Base-by-base conservation (phyloP, 2,888 invertebrate genomes). In the Unio pictorum region DNA sequence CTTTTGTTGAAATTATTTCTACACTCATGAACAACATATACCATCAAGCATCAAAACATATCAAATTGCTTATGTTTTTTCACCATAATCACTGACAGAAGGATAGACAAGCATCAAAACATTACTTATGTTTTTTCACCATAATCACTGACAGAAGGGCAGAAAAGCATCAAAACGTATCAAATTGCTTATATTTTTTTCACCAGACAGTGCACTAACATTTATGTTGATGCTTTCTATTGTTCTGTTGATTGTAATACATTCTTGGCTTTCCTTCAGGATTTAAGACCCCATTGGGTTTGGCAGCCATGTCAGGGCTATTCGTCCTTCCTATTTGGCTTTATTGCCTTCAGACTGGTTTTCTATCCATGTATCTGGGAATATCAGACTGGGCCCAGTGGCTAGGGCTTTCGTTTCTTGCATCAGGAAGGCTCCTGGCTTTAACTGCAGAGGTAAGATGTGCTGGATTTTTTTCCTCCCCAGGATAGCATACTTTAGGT, bases 261-360 rank as follows among this genome's bases (percentile, higher is more conserved):
- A 45, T 45, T 11, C 45, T 45, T 45, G 45, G 11, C 11, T 66
- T 59, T 63, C 30, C 72, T 76, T 34, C 76, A 87, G 87, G 85
- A 28, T 88, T 88, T 75, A 84, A 84, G 64, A 84, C 83, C 18
- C 78, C 81, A 26, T 58, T 81, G 23, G 88, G 87, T 3, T 59
- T 81, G 3, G 74, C 80, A 54, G 84, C 85, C 6, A 81, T 88
- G 15, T 76, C 80, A 4, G 82, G 87, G 15, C 74, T 88, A 17
- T 84, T 86, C 72, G 73, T 82, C 8, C 72, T 88, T 30, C 88
- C 88, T 1, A 66, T 88, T 6, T 87, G 86, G 85, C 68, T 87
- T 23, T 88, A 88, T 71, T 74, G 73, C 4, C 77, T 74, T 64
- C 68, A 75, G 8, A 69, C 70, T 28, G 66, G 71, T 18, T 71